phyloP scores from a whole-genome alignment of 2,888 invertebrate species.

The Actias luna region DNA sequence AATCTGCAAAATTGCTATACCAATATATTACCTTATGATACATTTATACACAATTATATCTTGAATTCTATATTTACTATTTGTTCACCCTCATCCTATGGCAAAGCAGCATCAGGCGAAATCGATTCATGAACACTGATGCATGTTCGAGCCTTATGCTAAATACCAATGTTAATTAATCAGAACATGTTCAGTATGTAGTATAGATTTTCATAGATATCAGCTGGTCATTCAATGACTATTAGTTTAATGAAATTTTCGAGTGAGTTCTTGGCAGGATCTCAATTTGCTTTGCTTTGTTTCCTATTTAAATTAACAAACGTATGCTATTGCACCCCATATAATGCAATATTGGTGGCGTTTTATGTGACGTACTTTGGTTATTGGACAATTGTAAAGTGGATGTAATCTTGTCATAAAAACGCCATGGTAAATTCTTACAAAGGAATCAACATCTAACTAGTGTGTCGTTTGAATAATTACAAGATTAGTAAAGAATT shows the following conservation, averaged over 20 bases:
- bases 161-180: neutral
- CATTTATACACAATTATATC: neutral
- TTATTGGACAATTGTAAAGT: too few relatives aligned
- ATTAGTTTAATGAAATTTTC: neutral
- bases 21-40: neutral
- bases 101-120: neutral
- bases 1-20: constrained; percentile 13
- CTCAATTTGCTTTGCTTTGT: too few relatives aligned
- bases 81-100: neutral
- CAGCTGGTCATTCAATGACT: neutral
- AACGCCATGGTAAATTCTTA: too few relatives aligned
- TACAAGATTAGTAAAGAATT: too few relatives aligned
- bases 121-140: neutral
- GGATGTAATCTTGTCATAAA: too few relatives aligned
- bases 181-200: neutral
- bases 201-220: neutral
- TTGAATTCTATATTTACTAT: neutral
- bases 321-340: too few relatives aligned
- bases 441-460: too few relatives aligned
- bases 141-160: neutral
- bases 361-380: too few relatives aligned
- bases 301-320: too few relatives aligned
- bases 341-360: too few relatives aligned
- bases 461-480: too few relatives aligned
- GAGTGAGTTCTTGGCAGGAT: too few relatives aligned